phyloP scores from a whole-genome alignment of 2,113 vertebrate genomes.

The human (Homo sapiens) region GRCh38 chr18:38002501-38003000 shows the following conservation, averaged over 20 bases:
- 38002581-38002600: constrained; percentile 52
- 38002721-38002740: constrained; percentile 39
- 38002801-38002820: constrained; percentile 1
- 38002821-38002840: background rate
- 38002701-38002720: constrained; percentile 41
- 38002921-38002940: background rate
- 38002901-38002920: background rate
- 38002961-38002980: background rate
- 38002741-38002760: constrained; percentile 51
- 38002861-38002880: background rate
- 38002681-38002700: background rate
- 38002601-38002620: constrained; percentile 18
- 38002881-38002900: background rate
- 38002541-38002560: constrained; percentile 35
- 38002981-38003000: background rate
- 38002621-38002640: constrained; percentile 26
- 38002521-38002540: constrained; percentile 41
- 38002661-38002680: constrained; percentile 17
- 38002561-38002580: constrained; percentile 13
- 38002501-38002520: constrained; percentile 47
- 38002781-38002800: constrained; percentile 25
- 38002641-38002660: background rate
- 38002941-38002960: background rate
- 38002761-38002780: background rate
- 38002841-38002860: constrained; percentile 31